Base-by-base conservation (phyloP, 2,888 invertebrate genomes). In the Villa cingulata region DNA sequence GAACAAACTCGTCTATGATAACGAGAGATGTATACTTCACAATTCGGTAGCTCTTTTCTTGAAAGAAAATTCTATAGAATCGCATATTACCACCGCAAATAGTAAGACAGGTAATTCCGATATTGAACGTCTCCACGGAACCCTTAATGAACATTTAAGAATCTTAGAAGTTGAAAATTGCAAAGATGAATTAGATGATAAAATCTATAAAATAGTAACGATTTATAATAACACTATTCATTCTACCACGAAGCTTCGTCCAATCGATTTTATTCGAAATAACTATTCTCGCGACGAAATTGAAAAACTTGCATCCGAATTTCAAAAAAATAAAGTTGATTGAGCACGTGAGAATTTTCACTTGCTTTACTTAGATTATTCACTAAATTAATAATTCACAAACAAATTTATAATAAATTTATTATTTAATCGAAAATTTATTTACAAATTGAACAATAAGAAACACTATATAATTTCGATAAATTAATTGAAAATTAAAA, bases 71-170 rank as follows among this genome's bases (percentile, higher is more conserved):
- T 7, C 27, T 6, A 49, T 45, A 20, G 36, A 40, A 7, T 39
- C 41, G 7, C 51, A 51, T 23, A 3, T 42, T 16, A 51, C 46
- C 15, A 49, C 49, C 10, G 37, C 49, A 23, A 32, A 37, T 17
- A 37, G 27, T 15, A 49, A 51, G 45, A 48, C 51, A 15, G 51
- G 49, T 2, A 51, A 51, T 39, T 27, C 45, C 3, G 49, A 49
- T 19, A 37, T 49, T 14, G 48, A 51, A 39, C 36, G 48, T 20
- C 41, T 51, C 12, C 48, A 46, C 19, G 43, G 43, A 17, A 48
- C 46, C 15, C 19, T 51, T 16, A 51, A 51, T 20, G 48, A 51
- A 43, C 51, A 49, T 47, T 16, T 51, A 17, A 6, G 51, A 19
- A 36, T 49, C 15, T 32, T 48, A 10, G 29, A 46, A 37, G 43